Evolutionary conservation across 2,888 invertebrate genomes (phyloP), one percentile per base, ranked within the genome.

Genomic region (Plemyria rubiginata): DNA sequence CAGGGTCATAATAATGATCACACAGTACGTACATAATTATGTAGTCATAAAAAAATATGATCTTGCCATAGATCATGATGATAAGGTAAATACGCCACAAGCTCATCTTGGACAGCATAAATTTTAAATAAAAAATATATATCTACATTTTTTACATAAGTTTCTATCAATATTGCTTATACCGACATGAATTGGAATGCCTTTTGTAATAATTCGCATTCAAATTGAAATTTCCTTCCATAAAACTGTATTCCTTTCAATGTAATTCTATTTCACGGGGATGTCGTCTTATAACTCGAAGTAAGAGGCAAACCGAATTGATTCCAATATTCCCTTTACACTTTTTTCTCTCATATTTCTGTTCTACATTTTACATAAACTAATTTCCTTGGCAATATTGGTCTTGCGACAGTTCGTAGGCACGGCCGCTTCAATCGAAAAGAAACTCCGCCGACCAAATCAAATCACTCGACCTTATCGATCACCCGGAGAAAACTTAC

Each of bases 341-440:
- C 82, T 90, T 88, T 38, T 86, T 85, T 84, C 84, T 83, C 77
- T 78, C 86, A 87, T 87, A 89, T 60, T 89, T 92, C 87, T 87
- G 88, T 88, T 90, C 90, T 90, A 90, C 89, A 90, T 92, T 92
- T 91, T 91, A 88, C 90, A 90, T 92, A 92, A 92, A 92, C 92
- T 92, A 91, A 92, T 92, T 92, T 92, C 90, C 92, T 88, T 80
- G 82, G 87, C 90, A 92, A 92, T 92, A 92, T 92, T 91, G 92
- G 90, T 90, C 87, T 87, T 85, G 86, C 90, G 88, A 86, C 90
- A 90, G 90, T 90, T 86, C 82, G 86, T 87, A 88, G 87, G 88
- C 88, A 85, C 83, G 84, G 86, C 80, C 82, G 86, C 78, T 81
- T 85, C 84, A 82, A 81, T 88, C 86, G 83, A 86, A 89, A 90